phyloP scores from a whole-genome alignment of 2,888 invertebrate genomes.

The Sarcophaga rosellei region DNA sequence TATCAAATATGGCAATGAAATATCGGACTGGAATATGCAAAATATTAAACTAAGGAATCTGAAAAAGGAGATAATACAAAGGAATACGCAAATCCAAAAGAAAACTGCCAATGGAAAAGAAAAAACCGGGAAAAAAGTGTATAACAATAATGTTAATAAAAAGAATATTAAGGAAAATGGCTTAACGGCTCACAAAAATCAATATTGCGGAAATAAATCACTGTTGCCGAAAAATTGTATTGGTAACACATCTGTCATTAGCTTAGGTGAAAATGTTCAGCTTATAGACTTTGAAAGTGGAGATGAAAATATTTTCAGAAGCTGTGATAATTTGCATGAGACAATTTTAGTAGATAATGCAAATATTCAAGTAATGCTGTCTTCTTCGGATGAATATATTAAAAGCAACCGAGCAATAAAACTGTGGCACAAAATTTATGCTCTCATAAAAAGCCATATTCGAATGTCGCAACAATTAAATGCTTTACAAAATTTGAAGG shows the following conservation, averaged over 20 bases:
- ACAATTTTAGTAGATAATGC: background rate
- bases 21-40: slow-evolving; percentile 73
- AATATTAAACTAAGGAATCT: slow-evolving; percentile 64
- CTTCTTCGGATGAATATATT: background rate
- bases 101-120: background rate
- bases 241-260: background rate
- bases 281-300: slow-evolving; percentile 1
- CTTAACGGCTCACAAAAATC: background rate
- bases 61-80: background rate
- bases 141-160: background rate
- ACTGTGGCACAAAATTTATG: slow-evolving; percentile 62
- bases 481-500: background rate
- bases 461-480: background rate
- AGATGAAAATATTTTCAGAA: background rate
- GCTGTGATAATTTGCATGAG: slow-evolving; percentile 22
- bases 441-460: slow-evolving; percentile 40
- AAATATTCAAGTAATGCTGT: background rate
- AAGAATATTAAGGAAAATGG: background rate
- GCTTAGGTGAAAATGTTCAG: slow-evolving; percentile 28
- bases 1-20: slow-evolving; percentile 74
- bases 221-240: background rate
- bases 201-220: background rate
- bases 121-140: background rate
- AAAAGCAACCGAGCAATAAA: slow-evolving; percentile 9
- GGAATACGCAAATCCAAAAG: background rate